Evolutionary conservation across 2,797 vertebrate genomes (phyloP).

Genomic region (Microchirus variegatus): DNA sequence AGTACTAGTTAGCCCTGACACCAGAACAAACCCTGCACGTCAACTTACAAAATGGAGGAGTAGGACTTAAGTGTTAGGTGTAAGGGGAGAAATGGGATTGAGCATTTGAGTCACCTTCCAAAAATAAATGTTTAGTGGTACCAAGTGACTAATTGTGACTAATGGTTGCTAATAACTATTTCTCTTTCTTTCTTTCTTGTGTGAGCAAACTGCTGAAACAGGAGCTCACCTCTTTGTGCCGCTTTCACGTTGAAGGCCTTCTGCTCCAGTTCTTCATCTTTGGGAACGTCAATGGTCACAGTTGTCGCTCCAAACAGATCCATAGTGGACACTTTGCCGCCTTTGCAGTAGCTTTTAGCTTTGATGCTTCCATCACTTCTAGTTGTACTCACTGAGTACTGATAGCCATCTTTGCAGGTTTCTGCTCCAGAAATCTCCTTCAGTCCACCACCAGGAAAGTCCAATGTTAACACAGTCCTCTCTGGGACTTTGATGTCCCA

Average conservation of each 20-base stretch:
- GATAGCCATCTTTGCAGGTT: constrained; percentile 40
- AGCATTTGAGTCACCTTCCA: too few species aligned
- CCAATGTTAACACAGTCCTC: constrained; percentile 75
- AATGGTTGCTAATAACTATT: too few species aligned
- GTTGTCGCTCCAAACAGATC: constrained; percentile 34
- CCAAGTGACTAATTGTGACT: too few species aligned
- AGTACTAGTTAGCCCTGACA: too few species aligned
- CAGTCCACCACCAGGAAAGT: constrained; percentile 72
- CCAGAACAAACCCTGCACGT: too few species aligned
- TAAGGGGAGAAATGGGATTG: too few species aligned
- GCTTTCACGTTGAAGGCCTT: constrained; percentile 40
- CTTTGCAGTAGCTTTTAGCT: constrained; percentile 56
- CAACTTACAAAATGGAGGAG: too few species aligned
- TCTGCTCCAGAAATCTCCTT: constrained; percentile 27
- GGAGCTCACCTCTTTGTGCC: constrained; percentile 50
- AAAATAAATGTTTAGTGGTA: too few species aligned
- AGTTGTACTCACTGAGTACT: constrained; percentile 48
- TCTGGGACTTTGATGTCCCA: constrained; percentile 82
- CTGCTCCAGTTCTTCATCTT: constrained; percentile 42
- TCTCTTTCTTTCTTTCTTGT: neutral
- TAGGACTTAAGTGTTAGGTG: too few species aligned
- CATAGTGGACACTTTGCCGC: constrained; percentile 27
- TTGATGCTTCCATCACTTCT: constrained; percentile 31
- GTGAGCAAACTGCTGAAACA: neutral
- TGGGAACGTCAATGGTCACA: constrained; percentile 48